These are phyloP conservation scores for Bathynomus jamesi DNA, from an alignment of 1,140 invertebrate species.

Conservation along the genomic window DNA sequence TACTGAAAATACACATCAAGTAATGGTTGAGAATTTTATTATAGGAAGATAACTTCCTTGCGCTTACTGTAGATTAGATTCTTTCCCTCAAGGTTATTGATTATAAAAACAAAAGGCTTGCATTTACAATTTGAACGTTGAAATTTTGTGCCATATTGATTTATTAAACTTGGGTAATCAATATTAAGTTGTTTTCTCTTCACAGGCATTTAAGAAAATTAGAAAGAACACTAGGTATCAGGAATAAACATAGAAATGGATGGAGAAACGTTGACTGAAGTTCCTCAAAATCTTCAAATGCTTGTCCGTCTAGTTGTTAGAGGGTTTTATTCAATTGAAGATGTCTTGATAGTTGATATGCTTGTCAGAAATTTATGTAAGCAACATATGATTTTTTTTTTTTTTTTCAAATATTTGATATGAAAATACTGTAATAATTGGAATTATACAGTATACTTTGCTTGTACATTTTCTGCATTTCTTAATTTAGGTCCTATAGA, in stretches of 20 bases:
- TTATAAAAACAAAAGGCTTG: too few species aligned
- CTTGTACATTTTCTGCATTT: background rate
- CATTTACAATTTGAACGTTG: too few species aligned
- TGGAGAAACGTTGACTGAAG: constrained; percentile 58
- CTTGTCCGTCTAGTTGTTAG: constrained; percentile 78
- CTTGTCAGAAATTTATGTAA: constrained; percentile 76
- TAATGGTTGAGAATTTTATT: too few species aligned
- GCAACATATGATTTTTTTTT: background rate
- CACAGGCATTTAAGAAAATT: too few species aligned
- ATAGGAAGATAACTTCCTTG: too few species aligned
- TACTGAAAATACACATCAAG: too few species aligned
- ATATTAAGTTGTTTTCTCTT: too few species aligned
- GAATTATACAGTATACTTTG: background rate
- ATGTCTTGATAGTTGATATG: constrained; percentile 90
- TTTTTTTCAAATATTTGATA: background rate
- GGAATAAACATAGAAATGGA: constrained; percentile 16
- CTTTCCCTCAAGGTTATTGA: too few species aligned
- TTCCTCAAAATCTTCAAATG: constrained; percentile 82
- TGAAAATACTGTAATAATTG: background rate
- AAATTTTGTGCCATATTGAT: too few species aligned
- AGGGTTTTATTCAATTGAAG: constrained; percentile 88
- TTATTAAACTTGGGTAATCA: too few species aligned
- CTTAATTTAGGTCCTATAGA: background rate
- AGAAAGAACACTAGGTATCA: too few species aligned
- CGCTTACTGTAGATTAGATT: too few species aligned